These are phyloP conservation scores for Mastigias papua DNA, from an alignment of 30 jellyfish, hydroid and myxozoan species.

Conservation along the genomic window DNA sequence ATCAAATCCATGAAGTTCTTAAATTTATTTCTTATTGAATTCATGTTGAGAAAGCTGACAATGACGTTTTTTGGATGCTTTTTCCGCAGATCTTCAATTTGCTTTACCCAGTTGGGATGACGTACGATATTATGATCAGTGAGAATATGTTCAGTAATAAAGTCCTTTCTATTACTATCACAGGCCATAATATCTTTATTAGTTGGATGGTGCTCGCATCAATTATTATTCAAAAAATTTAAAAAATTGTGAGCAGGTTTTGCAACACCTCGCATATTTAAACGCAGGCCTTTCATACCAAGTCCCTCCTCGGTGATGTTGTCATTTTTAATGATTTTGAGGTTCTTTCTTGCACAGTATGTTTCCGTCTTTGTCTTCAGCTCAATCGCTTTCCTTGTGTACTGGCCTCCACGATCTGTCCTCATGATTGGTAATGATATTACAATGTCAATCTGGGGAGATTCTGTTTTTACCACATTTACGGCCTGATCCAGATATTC, in stretches of 20 bases:
- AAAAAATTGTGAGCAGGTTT: too few species aligned
- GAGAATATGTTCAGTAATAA: not conserved
- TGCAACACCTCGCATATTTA: too few species aligned
- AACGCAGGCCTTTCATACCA: not conserved
- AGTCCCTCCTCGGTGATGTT: too few species aligned
- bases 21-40: too few species aligned
- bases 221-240: too few species aligned
- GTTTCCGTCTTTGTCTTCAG: too few species aligned
- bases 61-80: not conserved
- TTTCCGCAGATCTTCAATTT: not conserved
- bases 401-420: constrained; percentile 16
- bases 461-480: too few species aligned
- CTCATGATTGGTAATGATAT: not conserved
- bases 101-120: not conserved
- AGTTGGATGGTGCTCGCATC: too few species aligned
- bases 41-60: not conserved
- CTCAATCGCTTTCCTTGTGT: too few species aligned
- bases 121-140: too few species aligned
- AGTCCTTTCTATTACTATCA: not conserved
- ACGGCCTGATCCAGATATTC: constrained; percentile 21
- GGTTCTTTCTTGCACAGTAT: too few species aligned
- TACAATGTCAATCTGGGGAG: constrained; percentile 24
- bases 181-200: not conserved
- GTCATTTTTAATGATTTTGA: too few species aligned
- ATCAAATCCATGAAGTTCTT: not conserved